phyloP scores from a whole-genome alignment of 2,113 vertebrate species.

The Lepidothrix coronata region DNA sequence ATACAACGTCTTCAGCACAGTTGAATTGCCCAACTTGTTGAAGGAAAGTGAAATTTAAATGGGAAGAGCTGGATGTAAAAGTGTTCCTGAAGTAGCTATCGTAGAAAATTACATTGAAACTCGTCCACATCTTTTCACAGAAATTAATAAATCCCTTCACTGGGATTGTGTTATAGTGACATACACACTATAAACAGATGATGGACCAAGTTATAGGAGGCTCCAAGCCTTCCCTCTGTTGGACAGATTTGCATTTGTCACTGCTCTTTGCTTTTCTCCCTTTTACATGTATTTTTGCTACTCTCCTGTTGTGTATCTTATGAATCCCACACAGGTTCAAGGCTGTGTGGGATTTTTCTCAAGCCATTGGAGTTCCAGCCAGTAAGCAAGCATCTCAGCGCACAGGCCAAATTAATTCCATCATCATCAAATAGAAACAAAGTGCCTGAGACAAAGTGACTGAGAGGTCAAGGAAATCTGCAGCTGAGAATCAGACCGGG shows the following conservation, averaged over 20 bases:
- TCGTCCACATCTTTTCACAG: neutral
- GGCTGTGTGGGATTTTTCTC: neutral
- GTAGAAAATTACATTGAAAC: neutral
- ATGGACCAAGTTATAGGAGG: neutral
- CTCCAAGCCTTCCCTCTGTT: neutral
- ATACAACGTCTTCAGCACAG: accelerated
- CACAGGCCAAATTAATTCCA: constrained; percentile 41
- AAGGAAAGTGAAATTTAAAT: neutral
- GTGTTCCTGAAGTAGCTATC: neutral
- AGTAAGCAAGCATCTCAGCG: neutral
- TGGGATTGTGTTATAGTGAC: neutral
- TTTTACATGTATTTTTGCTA: neutral
- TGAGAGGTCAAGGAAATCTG: constrained; percentile 22
- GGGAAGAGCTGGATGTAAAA: neutral
- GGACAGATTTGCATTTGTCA: neutral
- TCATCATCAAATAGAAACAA: constrained; percentile 53
- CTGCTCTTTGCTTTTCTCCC: neutral
- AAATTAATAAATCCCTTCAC: neutral
- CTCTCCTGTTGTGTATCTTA: neutral
- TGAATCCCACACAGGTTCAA: constrained; percentile 34
- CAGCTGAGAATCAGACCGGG: neutral
- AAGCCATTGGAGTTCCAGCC: neutral
- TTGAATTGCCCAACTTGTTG: neutral
- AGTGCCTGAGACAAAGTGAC: constrained; percentile 47
- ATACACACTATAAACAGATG: neutral